These are phyloP conservation scores for Morus bassanus DNA, from an alignment of 2,797 vertebrate genomes.

Conservation along the genomic window DNA sequence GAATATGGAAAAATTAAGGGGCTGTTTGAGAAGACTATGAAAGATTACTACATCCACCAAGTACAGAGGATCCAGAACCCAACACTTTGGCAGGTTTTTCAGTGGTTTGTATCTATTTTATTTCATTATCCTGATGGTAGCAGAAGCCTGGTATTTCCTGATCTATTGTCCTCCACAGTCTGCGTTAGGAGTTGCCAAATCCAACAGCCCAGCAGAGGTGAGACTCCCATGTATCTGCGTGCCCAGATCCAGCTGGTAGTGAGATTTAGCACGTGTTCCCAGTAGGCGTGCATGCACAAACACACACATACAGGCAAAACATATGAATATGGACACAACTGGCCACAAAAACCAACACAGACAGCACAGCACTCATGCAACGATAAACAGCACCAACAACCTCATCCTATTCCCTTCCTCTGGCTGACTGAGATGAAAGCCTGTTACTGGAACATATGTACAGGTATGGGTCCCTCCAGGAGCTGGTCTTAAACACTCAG, in stretches of 20 bases:
- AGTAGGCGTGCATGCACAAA: fast-evolving
- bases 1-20: constrained; percentile 75
- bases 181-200: not conserved
- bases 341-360: not conserved
- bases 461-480: not conserved
- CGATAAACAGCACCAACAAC: not conserved
- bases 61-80: constrained; percentile 89
- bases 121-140: not conserved
- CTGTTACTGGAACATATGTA: not conserved
- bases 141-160: not conserved
- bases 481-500: not conserved
- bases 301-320: not conserved
- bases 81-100: constrained; percentile 87
- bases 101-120: constrained; percentile 77
- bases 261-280: not conserved
- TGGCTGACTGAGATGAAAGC: not conserved
- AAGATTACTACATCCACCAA: constrained; percentile 62
- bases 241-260: fast-evolving
- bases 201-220: not conserved
- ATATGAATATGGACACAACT: not conserved
- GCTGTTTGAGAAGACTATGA: constrained; percentile 79
- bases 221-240: fast-evolving
- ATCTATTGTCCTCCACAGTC: not conserved
- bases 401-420: not conserved
- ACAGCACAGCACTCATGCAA: not conserved